Evolutionary conservation across 2,113 vertebrate species (phyloP).

Genomic region (Lontra canadensis): DNA sequence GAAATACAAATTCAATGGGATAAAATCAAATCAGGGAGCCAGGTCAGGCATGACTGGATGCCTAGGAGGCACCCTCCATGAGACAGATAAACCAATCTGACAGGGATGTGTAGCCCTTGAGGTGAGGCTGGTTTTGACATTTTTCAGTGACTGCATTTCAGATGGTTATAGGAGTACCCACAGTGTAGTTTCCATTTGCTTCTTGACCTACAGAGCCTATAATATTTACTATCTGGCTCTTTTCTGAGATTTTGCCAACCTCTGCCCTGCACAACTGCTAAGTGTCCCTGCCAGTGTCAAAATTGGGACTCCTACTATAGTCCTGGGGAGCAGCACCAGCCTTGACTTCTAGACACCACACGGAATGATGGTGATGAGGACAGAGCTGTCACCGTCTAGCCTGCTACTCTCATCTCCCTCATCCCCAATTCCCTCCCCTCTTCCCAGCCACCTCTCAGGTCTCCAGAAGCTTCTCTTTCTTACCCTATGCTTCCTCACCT

Average conservation of each 20-base stretch:
- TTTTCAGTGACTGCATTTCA: background rate
- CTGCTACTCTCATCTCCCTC: too few species aligned
- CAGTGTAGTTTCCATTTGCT: background rate
- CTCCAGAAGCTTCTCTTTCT: background rate
- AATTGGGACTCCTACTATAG: background rate
- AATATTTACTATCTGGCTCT: background rate
- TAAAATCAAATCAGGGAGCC: background rate
- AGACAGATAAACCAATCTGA: background rate
- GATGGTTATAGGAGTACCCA: background rate
- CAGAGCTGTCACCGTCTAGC: background rate
- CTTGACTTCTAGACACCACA: background rate
- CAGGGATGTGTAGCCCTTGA: background rate
- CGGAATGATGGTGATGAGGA: accelerated
- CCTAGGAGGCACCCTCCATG: background rate
- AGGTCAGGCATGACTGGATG: background rate
- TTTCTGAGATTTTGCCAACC: background rate
- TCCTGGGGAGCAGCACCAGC: accelerated
- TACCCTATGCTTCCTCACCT: background rate
- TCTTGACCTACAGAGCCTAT: background rate
- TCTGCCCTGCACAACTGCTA: background rate
- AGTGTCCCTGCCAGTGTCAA: background rate
- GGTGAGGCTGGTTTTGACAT: background rate
- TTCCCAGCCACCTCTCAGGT: background rate
- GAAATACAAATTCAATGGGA: background rate
- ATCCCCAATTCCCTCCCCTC: background rate